phyloP scores from a whole-genome alignment of 2,888 invertebrate genomes.

The Campoplex capitator region DNA sequence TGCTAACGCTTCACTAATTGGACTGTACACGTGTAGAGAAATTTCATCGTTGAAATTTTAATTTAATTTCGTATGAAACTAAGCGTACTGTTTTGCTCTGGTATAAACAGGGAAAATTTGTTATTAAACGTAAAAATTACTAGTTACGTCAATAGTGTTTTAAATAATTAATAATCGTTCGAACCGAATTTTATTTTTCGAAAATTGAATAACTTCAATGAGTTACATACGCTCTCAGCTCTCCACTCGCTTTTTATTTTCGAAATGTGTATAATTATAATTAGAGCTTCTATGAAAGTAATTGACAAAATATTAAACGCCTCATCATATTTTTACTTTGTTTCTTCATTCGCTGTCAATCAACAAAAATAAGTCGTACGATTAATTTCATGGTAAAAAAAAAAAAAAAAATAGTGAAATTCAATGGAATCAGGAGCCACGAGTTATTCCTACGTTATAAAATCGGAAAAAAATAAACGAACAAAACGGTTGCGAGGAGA shows the following conservation, averaged over 20 bases:
- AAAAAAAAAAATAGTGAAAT: constrained; percentile 8
- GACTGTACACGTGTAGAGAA: neutral
- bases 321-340: neutral
- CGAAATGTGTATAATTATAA: neutral
- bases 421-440: neutral
- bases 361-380: neutral
- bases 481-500: neutral
- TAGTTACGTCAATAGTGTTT: neutral
- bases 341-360: neutral
- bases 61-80: neutral
- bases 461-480: neutral
- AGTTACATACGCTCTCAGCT: neutral
- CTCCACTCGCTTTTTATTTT: neutral
- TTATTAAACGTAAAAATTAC: neutral
- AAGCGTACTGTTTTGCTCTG: neutral
- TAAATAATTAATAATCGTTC: neutral
- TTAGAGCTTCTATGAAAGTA: neutral
- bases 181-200: neutral
- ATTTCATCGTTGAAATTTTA: neutral
- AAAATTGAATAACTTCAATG: neutral
- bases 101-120: neutral
- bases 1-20: neutral
- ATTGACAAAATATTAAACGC: neutral
- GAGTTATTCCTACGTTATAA: neutral
- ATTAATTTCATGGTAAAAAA: neutral